These are phyloP conservation scores for Poeciliopsis turrubarensis DNA, from an alignment of 2,113 vertebrate genomes.

Conservation along the genomic window DNA sequence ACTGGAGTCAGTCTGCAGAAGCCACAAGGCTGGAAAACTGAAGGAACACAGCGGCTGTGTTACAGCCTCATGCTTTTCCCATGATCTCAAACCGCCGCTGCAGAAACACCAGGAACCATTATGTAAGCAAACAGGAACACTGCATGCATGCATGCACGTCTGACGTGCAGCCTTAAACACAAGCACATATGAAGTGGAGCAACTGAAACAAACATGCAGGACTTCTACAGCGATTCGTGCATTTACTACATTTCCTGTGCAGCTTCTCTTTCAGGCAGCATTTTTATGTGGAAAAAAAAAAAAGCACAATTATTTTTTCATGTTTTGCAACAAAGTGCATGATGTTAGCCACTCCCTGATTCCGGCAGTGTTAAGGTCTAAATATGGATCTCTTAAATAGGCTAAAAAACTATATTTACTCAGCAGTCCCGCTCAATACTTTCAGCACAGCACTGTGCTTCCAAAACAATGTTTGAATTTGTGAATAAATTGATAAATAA, in stretches of 20 bases:
- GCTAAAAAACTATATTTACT: neutral
- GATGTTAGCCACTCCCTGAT: slow-evolving; percentile 18
- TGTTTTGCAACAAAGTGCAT: neutral
- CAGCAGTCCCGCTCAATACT: neutral
- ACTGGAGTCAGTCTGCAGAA: slow-evolving; percentile 57
- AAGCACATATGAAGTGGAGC: slow-evolving; percentile 20
- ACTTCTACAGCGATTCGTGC: neutral
- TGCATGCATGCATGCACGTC: slow-evolving; percentile 37
- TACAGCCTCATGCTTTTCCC: slow-evolving; percentile 71
- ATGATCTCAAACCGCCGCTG: slow-evolving; percentile 72
- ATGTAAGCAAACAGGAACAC: slow-evolving; percentile 44
- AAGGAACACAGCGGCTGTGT: slow-evolving; percentile 51
- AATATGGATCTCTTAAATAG: neutral
- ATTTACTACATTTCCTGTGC: neutral
- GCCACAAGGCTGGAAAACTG: slow-evolving; percentile 63
- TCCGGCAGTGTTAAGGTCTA: slow-evolving; percentile 21
- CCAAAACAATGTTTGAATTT: neutral
- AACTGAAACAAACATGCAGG: slow-evolving; percentile 1
- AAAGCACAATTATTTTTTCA: neutral
- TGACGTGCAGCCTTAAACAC: slow-evolving; percentile 37
- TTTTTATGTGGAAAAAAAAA: neutral
- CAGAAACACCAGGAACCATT: slow-evolving; percentile 60
- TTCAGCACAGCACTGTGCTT: neutral
- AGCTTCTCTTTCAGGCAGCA: neutral
- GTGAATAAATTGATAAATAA: neutral